phyloP scores from a whole-genome alignment of 2,113 vertebrate genomes.

The Pagrus major region DNA sequence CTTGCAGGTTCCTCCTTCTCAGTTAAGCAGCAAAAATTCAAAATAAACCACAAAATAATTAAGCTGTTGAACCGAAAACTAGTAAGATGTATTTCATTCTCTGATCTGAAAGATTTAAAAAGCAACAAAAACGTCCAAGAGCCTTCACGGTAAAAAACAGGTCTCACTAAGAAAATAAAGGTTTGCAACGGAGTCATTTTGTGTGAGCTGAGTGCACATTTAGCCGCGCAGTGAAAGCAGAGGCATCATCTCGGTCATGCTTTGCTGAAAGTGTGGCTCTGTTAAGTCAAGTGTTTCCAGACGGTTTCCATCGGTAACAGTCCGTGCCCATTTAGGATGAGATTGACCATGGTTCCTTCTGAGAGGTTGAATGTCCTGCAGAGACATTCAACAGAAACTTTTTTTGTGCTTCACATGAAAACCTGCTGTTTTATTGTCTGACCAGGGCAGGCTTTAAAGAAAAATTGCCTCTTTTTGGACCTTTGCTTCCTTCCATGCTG shows the following conservation, averaged over 20 bases:
- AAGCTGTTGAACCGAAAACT: no score
- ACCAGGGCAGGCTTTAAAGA: neutral
- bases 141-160: neutral
- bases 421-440: neutral
- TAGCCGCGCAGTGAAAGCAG: neutral
- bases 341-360: neutral
- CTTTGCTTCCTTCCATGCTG: neutral
- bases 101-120: neutral
- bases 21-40: neutral
- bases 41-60: neutral
- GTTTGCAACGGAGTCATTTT: neutral
- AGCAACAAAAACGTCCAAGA: neutral
- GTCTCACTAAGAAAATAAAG: neutral
- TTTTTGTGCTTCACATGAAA: neutral
- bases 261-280: conserved; percentile 3
- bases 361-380: neutral
- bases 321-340: neutral
- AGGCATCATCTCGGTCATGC: neutral
- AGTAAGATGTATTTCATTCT: neutral
- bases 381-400: neutral
- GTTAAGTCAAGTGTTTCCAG: neutral
- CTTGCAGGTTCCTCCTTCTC: neutral
- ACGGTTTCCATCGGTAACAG: neutral
- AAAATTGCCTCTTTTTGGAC: conserved; percentile 2
- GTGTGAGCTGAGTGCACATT: no score